Evolutionary conservation across 2,113 vertebrate genomes (phyloP).

Genomic region (Meles meles): DNA sequence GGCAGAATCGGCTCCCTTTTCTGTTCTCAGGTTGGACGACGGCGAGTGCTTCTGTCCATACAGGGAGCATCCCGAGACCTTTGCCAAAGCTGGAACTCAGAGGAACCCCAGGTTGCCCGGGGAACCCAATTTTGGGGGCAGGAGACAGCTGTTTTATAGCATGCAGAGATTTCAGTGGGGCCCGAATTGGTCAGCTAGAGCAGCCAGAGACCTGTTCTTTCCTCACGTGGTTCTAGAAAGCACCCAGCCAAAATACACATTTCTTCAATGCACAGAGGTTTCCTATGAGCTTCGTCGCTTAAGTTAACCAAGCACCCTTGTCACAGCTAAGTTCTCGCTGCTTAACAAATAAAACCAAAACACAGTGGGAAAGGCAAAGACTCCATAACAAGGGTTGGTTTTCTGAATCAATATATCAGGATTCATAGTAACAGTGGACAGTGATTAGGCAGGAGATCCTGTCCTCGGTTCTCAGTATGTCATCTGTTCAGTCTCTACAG

Average conservation of each 20-base stretch:
- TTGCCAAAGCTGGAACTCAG: neutral
- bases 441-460: neutral
- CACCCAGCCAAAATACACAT: neutral
- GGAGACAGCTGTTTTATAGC: neutral
- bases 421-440: neutral
- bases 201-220: neutral
- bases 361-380: neutral
- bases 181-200: neutral
- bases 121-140: neutral
- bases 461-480: neutral
- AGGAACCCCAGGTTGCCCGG: neutral
- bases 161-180: neutral
- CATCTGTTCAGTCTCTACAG: neutral
- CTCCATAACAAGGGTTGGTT: neutral
- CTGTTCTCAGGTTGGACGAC: neutral
- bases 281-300: neutral
- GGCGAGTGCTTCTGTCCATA: neutral
- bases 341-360: neutral
- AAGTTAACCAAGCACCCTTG: neutral
- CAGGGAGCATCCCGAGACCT: neutral
- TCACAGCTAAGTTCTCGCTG: neutral
- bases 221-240: neutral
- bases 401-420: neutral
- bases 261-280: neutral
- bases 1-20: neutral